phyloP scores from a whole-genome alignment of 2,797 vertebrate genomes.

The Chaetophractus vellerosus region DNA sequence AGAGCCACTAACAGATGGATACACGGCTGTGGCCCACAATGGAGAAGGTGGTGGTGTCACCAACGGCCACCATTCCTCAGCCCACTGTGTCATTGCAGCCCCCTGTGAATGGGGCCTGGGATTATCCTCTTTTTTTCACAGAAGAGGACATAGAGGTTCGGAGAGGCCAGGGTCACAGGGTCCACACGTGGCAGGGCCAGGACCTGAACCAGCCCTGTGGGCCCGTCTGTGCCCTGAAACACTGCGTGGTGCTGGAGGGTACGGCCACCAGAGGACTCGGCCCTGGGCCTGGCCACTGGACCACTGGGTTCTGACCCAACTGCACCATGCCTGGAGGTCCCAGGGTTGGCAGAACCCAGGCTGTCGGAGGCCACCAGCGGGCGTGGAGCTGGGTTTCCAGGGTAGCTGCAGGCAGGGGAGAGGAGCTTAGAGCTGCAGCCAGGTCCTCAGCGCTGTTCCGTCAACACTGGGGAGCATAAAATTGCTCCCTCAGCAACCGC shows the following conservation, averaged over 20 bases:
- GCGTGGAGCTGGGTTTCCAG: neutral
- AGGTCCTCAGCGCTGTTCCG: neutral
- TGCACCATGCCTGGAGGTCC: neutral
- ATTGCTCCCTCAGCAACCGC: no score
- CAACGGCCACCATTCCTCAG: fast-evolving
- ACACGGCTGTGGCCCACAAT: fast-evolving
- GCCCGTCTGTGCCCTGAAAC: neutral
- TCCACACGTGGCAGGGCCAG: neutral
- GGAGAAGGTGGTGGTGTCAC: fast-evolving
- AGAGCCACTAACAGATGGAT: neutral
- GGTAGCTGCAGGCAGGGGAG: neutral
- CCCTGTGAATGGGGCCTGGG: fast-evolving
- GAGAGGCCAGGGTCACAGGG: neutral
- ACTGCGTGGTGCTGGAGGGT: no score
- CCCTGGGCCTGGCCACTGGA: no score
- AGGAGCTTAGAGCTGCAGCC: neutral
- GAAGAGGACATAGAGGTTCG: neutral
- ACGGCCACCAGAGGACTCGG: neutral
- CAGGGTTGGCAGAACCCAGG: neutral
- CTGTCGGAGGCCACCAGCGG: neutral
- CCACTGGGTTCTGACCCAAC: no score
- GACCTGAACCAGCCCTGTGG: neutral
- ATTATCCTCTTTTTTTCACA: neutral
- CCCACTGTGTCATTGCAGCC: no score
- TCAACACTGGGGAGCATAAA: no score